Base-by-base conservation (phyloP, 2,113 vertebrate species). In the Rhinichthys klamathensis region DNA sequence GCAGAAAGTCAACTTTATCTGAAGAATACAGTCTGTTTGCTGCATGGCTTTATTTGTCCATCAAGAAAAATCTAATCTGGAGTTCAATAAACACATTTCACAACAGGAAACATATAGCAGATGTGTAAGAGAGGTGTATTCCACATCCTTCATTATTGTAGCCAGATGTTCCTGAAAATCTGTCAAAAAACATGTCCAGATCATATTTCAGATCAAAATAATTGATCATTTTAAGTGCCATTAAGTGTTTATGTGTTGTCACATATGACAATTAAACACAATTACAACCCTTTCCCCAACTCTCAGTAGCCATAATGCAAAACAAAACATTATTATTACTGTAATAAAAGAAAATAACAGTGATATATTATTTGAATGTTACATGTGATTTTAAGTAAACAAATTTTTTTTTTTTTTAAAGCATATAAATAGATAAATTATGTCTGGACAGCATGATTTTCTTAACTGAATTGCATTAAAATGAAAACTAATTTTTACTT, bases 1-100 rank as follows among this genome's bases (percentile, higher is more conserved):
- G 82, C 73, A 63, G 60, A 82, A 70, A 58, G 78, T 46, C 76
- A 76, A 79, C 61, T 83, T 72, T 21, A 56, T 76, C 27, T 63
- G 49, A 63, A 61, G 21, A 61, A 61, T 32, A 13, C n/a, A 25
- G 44, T 61, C 16, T 21, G 58, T 81, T 77, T 49, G 30, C 63
- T 32, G 49, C 63, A 61, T 79, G 23, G 12, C 4, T 49, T 49
- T 74, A 25, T 15, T 13, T 27, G 13, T 75, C 72, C 13, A 75
- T 49, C n/a, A 41, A 41, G 38, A 8, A 27, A 27, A 35, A 69
- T 69, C 65, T 21, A 69, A 69, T 38, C 67, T 70, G 67, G 67
- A 70, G 16, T 70, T 70, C 38, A 9, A 21, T 38, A 18, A 70
- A 35, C 15, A 1, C 32, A 44, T 23, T n/a, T 11, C 70, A 76